Conservation (phyloP, 2,797 vertebrate genomes). For the Poeciliopsis paucimaculata region DNA sequence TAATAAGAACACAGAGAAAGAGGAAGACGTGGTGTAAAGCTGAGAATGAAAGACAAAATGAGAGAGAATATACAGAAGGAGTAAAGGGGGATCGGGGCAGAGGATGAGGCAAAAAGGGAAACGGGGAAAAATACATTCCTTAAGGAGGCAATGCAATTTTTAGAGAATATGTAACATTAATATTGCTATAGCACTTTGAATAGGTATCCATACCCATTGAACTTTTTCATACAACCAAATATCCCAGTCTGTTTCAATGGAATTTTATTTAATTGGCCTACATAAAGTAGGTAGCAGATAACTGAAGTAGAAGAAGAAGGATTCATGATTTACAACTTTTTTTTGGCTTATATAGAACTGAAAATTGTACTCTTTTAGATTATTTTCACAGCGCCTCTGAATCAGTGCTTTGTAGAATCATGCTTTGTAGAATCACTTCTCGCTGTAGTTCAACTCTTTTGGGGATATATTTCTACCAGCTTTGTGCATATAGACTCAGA, state of each 20-base stretch:
- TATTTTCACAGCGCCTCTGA: neutral
- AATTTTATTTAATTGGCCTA: neutral
- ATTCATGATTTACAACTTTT: neutral
- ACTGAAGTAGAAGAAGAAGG: neutral
- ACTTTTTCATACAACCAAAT: neutral
- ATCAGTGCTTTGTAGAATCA: neutral
- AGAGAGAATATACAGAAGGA: slow-evolving; percentile 13
- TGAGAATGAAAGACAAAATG: slow-evolving; percentile 39
- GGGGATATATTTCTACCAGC: neutral
- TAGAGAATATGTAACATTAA: slow-evolving; percentile 21
- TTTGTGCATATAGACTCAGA: neutral
- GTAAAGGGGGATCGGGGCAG: slow-evolving; percentile 25
- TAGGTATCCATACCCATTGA: neutral
- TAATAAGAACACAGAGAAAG: slow-evolving; percentile 43
- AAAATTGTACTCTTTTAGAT: neutral
- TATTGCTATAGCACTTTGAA: neutral
- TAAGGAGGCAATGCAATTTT: slow-evolving; percentile 48
- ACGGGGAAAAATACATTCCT: slow-evolving; percentile 21
- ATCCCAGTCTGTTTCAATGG: neutral
- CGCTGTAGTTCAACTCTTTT: neutral
- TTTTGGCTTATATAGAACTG: neutral
- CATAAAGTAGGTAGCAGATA: neutral
- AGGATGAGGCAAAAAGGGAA: slow-evolving; percentile 22
- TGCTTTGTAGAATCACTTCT: neutral
- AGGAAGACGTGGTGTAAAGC: slow-evolving; percentile 15